Evolutionary conservation across 2,888 invertebrate genomes (phyloP).

Genomic region (Drosophila rellima): DNA sequence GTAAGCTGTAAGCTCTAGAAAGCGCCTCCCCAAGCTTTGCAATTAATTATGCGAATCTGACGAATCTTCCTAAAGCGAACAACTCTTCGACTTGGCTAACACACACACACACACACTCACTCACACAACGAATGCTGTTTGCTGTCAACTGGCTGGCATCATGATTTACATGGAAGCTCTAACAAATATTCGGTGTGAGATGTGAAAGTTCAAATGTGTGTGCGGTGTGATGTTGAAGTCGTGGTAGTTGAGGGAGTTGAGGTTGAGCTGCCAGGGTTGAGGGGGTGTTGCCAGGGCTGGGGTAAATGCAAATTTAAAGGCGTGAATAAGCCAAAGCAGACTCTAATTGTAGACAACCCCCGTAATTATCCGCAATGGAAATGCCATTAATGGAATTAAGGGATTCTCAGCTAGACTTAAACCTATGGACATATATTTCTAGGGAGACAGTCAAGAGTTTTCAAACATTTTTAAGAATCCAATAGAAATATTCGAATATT

Average conservation of each 20-base stretch:
- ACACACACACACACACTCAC: conserved; percentile 24
- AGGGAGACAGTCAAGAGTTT: neutral
- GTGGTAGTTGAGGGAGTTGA: conserved; percentile 10
- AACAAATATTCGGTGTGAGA: conserved; percentile 30
- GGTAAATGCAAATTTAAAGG: conserved; percentile 81
- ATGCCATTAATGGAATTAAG: conserved; percentile 84
- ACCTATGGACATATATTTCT: conserved; percentile 15
- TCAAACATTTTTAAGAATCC: conserved; percentile 1
- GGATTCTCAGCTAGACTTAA: conserved; percentile 37
- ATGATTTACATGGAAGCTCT: conserved; percentile 77
- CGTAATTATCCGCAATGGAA: conserved; percentile 83
- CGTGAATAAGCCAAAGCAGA: conserved; percentile 75
- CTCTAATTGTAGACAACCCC: conserved; percentile 78
- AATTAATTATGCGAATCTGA: conserved; percentile 84
- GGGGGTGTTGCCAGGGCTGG: conserved; percentile 3
- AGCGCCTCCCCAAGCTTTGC: conserved; percentile 71
- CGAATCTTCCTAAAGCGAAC: conserved; percentile 77
- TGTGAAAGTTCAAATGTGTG: conserved; percentile 45
- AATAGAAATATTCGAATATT: neutral
- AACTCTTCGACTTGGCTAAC: conserved; percentile 77
- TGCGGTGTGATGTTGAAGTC: neutral
- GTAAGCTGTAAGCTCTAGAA: conserved; percentile 55
- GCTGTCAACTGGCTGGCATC: conserved; percentile 78
- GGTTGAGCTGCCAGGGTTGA: conserved; percentile 12
- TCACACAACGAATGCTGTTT: conserved; percentile 50